Base-by-base conservation (phyloP, 2,888 invertebrate species). In the Liopterus haemorrhoidalis region DNA sequence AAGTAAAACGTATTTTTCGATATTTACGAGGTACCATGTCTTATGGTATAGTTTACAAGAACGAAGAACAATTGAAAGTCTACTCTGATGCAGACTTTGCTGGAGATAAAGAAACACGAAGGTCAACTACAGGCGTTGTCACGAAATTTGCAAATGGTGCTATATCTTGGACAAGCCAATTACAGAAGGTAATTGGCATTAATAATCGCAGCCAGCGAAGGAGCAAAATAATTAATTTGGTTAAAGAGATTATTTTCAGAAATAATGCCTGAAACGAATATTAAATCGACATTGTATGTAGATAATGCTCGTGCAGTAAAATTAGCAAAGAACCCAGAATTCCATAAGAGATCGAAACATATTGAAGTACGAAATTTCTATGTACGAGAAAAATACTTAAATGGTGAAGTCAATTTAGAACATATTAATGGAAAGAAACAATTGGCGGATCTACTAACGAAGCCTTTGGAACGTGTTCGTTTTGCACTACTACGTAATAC, bases 201-300 rank as follows among this genome's bases (percentile, higher is more conserved):
- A 11, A 55, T 57, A 24, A 57, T 59, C 18, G 58, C 59, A 41
- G 58, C 58, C 19, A 55, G 52, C 43, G 58, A 49, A 15, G 46
- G 28, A 33, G 36, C 40, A 1, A 50, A 50, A 27, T 48, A 50
- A 40, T 25, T 48, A 51, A 48, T 51, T 14, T 50, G 50, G 46
- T 40, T 49, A 5, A 41, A 47, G 11, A 28, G 35, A 16, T 27
- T 51, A 28, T 16, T 44, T 20, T 11, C 14, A 24, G 27, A 14
- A 16, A 20, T 28, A 11, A 28, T 31, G 9, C 33, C 30, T 19
- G n/a, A n/a, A 11, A n/a, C n/a, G n/a, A n/a, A n/a, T n/a, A n/a
- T n/a, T n/a, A n/a, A n/a, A n/a, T n/a, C n/a, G n/a, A n/a, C 20
- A 22, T 24, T 54, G 20, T 48, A 39, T 20, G 43, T 48, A 22